Evolutionary conservation across 2,888 invertebrate genomes (phyloP).

Genomic region (Eubasilissa splendida): DNA sequence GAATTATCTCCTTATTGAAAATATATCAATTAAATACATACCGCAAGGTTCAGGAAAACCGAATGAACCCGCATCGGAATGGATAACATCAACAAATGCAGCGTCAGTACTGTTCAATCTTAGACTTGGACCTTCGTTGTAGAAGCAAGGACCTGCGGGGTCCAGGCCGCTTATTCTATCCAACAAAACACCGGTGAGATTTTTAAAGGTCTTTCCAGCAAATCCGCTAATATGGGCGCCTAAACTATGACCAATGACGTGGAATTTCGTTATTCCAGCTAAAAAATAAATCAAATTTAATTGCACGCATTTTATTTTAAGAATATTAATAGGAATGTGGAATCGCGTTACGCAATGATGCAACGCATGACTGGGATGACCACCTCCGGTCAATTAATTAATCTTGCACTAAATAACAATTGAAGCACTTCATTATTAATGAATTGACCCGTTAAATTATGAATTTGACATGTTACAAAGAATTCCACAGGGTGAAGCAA

Average conservation of each 20-base stretch:
- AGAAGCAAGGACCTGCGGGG: conserved; percentile 58
- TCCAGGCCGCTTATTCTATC: conserved; percentile 50
- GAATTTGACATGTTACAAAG: too few species aligned
- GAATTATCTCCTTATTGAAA: too few species aligned
- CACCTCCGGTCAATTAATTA: too few species aligned
- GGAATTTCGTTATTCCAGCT: conserved; percentile 46
- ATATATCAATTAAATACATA: not conserved
- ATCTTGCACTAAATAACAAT: too few species aligned
- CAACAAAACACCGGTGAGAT: conserved; percentile 48
- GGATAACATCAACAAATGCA: conserved; percentile 55
- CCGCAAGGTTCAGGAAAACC: conserved; percentile 46
- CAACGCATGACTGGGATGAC: not conserved
- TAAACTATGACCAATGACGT: conserved; percentile 53
- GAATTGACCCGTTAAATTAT: too few species aligned
- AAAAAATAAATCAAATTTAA: not conserved
- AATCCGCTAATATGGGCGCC: conserved; percentile 53
- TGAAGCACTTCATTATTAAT: too few species aligned
- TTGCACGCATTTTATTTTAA: too few species aligned
- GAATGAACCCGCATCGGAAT: conserved; percentile 46
- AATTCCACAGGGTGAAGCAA: too few species aligned
- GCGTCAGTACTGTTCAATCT: conserved; percentile 46
- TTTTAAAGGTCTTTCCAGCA: conserved; percentile 46
- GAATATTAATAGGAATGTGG: not conserved
- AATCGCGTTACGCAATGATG: not conserved
- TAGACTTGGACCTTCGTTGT: conserved; percentile 28